phyloP scores from a whole-genome alignment of 2,888 invertebrate species.

The Chrysolina oricalcia region DNA sequence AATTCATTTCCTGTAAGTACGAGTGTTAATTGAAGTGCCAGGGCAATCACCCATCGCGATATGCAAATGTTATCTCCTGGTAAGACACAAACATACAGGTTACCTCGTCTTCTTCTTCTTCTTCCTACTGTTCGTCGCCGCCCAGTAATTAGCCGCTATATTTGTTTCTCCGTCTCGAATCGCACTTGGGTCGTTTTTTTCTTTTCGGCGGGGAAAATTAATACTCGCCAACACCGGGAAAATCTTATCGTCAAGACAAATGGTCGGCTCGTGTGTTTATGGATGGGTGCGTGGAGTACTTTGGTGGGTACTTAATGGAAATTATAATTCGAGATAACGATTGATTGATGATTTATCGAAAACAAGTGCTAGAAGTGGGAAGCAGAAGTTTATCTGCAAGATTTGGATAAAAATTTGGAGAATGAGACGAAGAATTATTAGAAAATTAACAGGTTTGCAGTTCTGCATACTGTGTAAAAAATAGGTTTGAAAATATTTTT shows the following conservation, averaged over 20 bases:
- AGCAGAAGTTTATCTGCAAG: background rate
- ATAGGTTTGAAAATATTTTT: too few relatives aligned
- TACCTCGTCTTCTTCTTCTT: conserved; percentile 31
- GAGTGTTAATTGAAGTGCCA: conserved; percentile 60
- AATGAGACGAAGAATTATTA: background rate
- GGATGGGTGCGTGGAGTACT: conserved; percentile 23
- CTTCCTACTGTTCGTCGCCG: conserved; percentile 35
- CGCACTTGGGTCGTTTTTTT: conserved; percentile 27
- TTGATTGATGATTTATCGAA: conserved; percentile 22
- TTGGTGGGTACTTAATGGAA: conserved; percentile 24
- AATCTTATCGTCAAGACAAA: conserved; percentile 32
- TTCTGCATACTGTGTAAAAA: too few relatives aligned
- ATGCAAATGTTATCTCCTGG: conserved; percentile 57
- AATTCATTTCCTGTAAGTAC: conserved; percentile 32
- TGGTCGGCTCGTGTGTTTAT: conserved; percentile 30
- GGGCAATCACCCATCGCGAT: conserved; percentile 59
- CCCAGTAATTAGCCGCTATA: conserved; percentile 32
- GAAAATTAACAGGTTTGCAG: too few relatives aligned
- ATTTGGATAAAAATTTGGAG: background rate
- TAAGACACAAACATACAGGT: conserved; percentile 50
- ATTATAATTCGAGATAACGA: conserved; percentile 25
- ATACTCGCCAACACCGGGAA: conserved; percentile 29
- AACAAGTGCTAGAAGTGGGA: background rate
- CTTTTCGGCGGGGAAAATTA: conserved; percentile 29
- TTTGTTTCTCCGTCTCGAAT: conserved; percentile 33